Conservation (phyloP, 2,888 invertebrate species). For the Drosophila mulleri region DNA sequence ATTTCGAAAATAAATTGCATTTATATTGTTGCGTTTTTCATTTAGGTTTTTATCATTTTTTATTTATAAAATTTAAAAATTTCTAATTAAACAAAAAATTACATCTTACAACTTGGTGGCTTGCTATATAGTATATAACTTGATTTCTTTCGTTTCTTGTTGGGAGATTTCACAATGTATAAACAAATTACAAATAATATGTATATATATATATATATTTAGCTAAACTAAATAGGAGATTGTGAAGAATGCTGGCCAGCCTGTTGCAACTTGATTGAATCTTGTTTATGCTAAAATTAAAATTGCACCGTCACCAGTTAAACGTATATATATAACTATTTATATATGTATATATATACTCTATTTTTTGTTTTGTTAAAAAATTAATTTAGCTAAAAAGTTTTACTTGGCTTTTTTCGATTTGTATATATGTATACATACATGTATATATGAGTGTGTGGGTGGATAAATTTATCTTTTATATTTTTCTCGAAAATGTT, state of each 20-base stretch:
- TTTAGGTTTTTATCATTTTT: slow-evolving; percentile 46
- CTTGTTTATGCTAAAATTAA: slow-evolving; percentile 70
- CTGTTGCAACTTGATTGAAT: slow-evolving; percentile 46
- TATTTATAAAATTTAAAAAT: slow-evolving; percentile 79
- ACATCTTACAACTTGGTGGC: slow-evolving; percentile 59
- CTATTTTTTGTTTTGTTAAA: slow-evolving; percentile 50
- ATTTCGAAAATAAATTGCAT: not conserved
- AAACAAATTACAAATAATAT: slow-evolving; percentile 62
- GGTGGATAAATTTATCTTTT: slow-evolving; percentile 23
- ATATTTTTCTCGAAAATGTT: slow-evolving; percentile 23
- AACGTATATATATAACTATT: slow-evolving; percentile 49
- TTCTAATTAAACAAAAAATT: slow-evolving; percentile 71
- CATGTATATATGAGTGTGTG: slow-evolving; percentile 17
- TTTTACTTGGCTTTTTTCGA: slow-evolving; percentile 72
- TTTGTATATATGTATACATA: slow-evolving; percentile 20
- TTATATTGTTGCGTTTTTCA: slow-evolving; percentile 34
- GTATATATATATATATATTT: slow-evolving; percentile 27
- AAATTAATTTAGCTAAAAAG: slow-evolving; percentile 82
- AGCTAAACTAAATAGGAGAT: slow-evolving; percentile 64
- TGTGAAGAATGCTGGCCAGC: slow-evolving; percentile 43
- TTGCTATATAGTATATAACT: slow-evolving; percentile 39
- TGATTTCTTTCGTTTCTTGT: slow-evolving; percentile 19
- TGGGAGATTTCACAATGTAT: slow-evolving; percentile 56
- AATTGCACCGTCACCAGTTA: slow-evolving; percentile 82
- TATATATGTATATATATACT: slow-evolving; percentile 31